Evolutionary conservation across 2,113 vertebrate species (phyloP).

Genomic region (Albula glossodonta): DNA sequence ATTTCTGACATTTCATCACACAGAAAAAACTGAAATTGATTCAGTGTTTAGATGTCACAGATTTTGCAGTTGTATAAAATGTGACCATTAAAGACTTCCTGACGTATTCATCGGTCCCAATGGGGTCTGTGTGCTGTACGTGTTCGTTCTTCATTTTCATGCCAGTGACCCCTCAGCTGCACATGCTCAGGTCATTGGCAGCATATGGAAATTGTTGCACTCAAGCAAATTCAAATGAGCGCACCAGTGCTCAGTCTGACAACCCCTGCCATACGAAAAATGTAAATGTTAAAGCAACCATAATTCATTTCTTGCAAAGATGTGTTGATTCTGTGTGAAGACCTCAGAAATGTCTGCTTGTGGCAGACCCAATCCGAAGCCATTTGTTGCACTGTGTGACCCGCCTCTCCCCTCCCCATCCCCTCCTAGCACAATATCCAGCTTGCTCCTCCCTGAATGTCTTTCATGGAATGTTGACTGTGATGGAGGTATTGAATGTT

Average conservation of each 20-base stretch:
- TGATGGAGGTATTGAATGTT: constrained; percentile 7
- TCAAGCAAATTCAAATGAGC: background rate
- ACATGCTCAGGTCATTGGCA: too few species aligned
- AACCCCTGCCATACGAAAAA: background rate
- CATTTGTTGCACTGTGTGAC: constrained; percentile 33
- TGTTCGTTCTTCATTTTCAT: background rate
- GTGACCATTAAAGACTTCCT: too few species aligned
- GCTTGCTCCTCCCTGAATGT: constrained; percentile 27
- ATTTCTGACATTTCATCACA: background rate
- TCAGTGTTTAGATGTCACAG: background rate
- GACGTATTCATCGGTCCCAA: background rate
- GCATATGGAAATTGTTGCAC: background rate
- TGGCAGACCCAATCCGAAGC: background rate
- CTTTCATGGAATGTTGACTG: constrained; percentile 24
- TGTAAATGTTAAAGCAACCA: background rate
- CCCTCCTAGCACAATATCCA: constrained; percentile 3
- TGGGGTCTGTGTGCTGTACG: background rate
- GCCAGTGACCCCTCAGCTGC: background rate
- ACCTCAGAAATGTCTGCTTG: constrained; percentile 19
- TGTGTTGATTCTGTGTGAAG: background rate
- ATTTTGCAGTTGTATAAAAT: too few species aligned
- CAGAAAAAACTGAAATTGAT: background rate
- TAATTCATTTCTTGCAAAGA: background rate
- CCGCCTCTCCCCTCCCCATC: constrained; percentile 6
- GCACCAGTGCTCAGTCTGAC: background rate